These are phyloP conservation scores for Cephus nigrinus DNA, from an alignment of 2,888 invertebrate genomes.

Conservation along the genomic window DNA sequence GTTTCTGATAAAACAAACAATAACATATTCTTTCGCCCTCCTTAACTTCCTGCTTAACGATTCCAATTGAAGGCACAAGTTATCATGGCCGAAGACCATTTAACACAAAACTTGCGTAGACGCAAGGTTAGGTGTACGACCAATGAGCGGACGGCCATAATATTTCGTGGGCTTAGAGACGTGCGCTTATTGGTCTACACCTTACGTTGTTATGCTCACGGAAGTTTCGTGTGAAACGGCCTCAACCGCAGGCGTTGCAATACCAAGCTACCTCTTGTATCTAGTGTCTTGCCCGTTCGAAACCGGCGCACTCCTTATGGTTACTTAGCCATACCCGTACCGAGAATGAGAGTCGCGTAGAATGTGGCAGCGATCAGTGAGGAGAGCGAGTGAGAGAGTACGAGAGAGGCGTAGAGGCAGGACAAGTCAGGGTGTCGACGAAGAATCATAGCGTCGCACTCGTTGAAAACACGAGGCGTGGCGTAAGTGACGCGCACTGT, in stretches of 20 bases:
- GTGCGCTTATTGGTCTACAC: background rate
- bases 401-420: background rate
- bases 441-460: background rate
- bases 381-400: background rate
- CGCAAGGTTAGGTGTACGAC: background rate
- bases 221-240: background rate
- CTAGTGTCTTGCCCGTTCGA: background rate
- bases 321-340: background rate
- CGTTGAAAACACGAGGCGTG: conserved; percentile 28
- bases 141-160: background rate
- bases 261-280: background rate
- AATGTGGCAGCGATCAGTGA: background rate
- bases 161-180: background rate
- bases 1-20: background rate
- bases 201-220: background rate
- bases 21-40: background rate
- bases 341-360: background rate
- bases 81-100: background rate
- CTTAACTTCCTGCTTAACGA: background rate
- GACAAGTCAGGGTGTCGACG: background rate
- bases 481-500: conserved; percentile 31
- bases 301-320: background rate
- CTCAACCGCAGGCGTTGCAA: background rate
- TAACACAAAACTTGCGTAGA: background rate
- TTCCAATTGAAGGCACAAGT: background rate